Evolutionary conservation across 53 echinoderm and acorn worm genomes (phyloP), one percentile per base, ranked within the genome.

Genomic region (Echinarachnius parma): DNA sequence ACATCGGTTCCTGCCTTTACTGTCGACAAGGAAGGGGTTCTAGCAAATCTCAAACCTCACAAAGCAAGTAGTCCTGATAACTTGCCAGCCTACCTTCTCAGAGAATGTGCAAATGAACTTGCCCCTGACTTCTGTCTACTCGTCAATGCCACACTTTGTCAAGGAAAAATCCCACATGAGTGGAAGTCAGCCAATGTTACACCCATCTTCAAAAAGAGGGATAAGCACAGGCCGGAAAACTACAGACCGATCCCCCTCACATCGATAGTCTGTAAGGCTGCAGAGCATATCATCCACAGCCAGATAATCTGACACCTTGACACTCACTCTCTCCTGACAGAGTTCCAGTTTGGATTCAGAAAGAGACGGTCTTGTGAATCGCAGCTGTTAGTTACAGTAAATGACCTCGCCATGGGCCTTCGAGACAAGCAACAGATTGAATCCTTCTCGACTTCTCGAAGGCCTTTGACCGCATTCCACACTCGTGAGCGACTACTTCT

Each of bases 301-400:
- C 44, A 64, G 64, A 45, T 64, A 16, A 62, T 62, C 26, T 35
- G 34, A 23, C 55, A 31, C 32, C 54, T 71, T 5, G 72, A 71
- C 34, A 53, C 10, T 10, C 55, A 54, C 34, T 53, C 53, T 22
- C 72, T 71, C 34, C 54, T 71, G 34, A 53, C 72, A n/a, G 53
- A 53, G 13, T 54, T 30, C 16, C 72, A 71, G 28, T 71, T 71
- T 54, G 64, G 64, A n/a, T 64, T 64, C 22, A 75, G 75, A 30
- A 75, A 57, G 55, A 71, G 39, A 54, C 72, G 54, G 13, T 71
- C 55, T 20, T 71, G 72, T 29, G 72, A 71, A 34, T 71, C 53
- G 23, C 72, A 71, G 26, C 72, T 71, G n/a, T 33, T 71, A 15
- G 16, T 71, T 18, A 71, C 72, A 3, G 54, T 71, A 9, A 1